phyloP scores from a whole-genome alignment of 2,888 invertebrate genomes.

The Alviniconcha strummeri region DNA sequence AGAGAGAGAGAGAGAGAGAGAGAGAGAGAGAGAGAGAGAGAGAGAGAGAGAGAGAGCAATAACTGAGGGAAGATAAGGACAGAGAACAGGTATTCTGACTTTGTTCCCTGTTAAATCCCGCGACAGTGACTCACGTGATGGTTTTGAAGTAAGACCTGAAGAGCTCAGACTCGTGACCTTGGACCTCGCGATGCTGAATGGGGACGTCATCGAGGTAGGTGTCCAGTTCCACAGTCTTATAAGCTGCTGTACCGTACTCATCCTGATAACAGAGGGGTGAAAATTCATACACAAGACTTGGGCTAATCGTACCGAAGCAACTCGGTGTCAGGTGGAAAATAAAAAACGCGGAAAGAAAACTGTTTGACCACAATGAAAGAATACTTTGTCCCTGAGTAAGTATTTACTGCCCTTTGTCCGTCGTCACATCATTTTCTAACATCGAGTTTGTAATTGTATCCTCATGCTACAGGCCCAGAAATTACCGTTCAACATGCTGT shows the following conservation, averaged over 20 bases:
- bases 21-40: conserved; percentile 1
- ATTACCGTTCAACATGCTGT: too few relatives aligned
- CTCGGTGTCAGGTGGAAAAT: too few relatives aligned
- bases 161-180: conserved; percentile 66
- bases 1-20: conserved; percentile 1
- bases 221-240: conserved; percentile 73
- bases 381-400: too few relatives aligned
- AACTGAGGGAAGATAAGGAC: neutral
- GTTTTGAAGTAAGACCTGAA: conserved; percentile 67
- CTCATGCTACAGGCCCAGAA: too few relatives aligned
- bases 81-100: neutral
- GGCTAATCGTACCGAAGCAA: too few relatives aligned
- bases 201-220: conserved; percentile 69
- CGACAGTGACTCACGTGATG: conserved; percentile 49
- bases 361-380: too few relatives aligned
- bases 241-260: conserved; percentile 73
- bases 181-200: conserved; percentile 71
- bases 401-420: too few relatives aligned
- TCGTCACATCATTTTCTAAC: too few relatives aligned
- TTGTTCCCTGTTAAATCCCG: too few relatives aligned
- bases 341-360: too few relatives aligned
- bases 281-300: neutral
- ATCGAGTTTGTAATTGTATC: too few relatives aligned
- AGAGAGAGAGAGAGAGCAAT: neutral
- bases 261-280: conserved; percentile 55